phyloP scores from a whole-genome alignment of 2,797 vertebrate species.

The Xyrichtys novacula region DNA sequence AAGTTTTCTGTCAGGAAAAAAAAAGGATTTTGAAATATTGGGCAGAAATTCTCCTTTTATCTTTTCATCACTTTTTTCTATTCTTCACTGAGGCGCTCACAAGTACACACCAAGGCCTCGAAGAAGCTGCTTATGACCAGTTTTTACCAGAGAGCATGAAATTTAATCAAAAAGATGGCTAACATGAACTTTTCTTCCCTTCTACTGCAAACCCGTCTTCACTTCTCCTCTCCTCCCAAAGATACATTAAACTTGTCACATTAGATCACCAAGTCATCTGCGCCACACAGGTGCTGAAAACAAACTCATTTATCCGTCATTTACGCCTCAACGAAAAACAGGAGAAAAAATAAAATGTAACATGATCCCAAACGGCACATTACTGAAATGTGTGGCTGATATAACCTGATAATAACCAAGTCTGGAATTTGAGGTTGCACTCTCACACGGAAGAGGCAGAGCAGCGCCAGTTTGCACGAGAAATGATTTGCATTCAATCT shows the following conservation, averaged over 20 bases:
- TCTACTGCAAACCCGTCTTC: too few relatives aligned
- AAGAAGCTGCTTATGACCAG: conserved; percentile 35
- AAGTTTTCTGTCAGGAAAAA: conserved; percentile 7
- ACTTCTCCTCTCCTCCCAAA: conserved; percentile 38
- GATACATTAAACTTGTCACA: conserved; percentile 46
- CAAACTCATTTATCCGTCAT: conserved; percentile 31
- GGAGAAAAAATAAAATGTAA: background rate
- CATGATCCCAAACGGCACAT: conserved; percentile 32
- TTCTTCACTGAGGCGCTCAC: conserved; percentile 21
- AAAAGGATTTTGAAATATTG: background rate
- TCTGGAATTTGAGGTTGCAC: conserved; percentile 48
- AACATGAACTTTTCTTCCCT: conserved; percentile 29
- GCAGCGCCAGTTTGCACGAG: conserved; percentile 39
- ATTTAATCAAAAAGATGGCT: conserved; percentile 54
- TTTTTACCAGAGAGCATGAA: conserved; percentile 30
- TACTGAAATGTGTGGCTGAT: conserved; percentile 40
- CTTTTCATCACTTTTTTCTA: background rate
- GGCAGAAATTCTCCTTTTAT: background rate
- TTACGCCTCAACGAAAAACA: background rate
- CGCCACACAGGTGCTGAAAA: conserved; percentile 14
- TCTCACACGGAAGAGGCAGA: conserved; percentile 27
- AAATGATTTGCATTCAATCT: conserved; percentile 75
- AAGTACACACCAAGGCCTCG: conserved; percentile 44
- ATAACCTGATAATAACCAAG: conserved; percentile 57
- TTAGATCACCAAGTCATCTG: conserved; percentile 43